Base-by-base conservation (phyloP, 2,113 vertebrate genomes). In the Axis porcinus region DNA sequence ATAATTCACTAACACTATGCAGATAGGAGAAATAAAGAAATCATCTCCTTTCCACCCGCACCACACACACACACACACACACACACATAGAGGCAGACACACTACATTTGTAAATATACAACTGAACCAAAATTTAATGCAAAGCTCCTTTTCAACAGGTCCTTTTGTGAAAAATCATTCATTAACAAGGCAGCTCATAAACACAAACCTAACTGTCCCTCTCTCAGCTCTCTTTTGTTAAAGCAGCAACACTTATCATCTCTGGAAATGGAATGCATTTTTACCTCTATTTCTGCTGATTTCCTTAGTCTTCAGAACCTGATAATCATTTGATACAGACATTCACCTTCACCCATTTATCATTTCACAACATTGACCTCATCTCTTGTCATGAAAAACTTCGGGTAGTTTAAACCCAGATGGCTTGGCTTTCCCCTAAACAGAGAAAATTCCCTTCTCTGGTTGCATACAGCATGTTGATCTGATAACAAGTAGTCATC, bases 321-420 rank as follows among this genome's bases (percentile, higher is more conserved):
- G 86, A 47, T 57, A 25, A 36, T 55, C 64, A 87, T 84, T 21
- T 43, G 76, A 85, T 87, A 58, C 52, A 83, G 50, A 12, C 36
- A 9, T 58, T 92, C 92, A 92, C 64, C 91, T 86, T 83, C 85
- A 58, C 36, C 81, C 89, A 57, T 82, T 97, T 92, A 67, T 97
- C 93, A 97, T 90, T 64, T 89, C 25, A 45, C 40, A 86, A 84
- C 7, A 64, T 14, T 89, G 60, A 96, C 28, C n/a, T 96, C 58
- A n/a, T 30, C 81, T 47, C 74, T 97, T 79, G 47, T 90, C 36
- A 54, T 67, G 86, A 96, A 47, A 89, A 43, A 74, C 25, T 97
- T 52, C 33, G 74, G 55, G 94, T 4, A 54, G 50, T 79, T 95
- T 95, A 55, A 79, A 36, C 70, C 94, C 76, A 88, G 58, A 96